Base-by-base conservation (phyloP, 2,888 invertebrate species). In the Noctua janthe region DNA sequence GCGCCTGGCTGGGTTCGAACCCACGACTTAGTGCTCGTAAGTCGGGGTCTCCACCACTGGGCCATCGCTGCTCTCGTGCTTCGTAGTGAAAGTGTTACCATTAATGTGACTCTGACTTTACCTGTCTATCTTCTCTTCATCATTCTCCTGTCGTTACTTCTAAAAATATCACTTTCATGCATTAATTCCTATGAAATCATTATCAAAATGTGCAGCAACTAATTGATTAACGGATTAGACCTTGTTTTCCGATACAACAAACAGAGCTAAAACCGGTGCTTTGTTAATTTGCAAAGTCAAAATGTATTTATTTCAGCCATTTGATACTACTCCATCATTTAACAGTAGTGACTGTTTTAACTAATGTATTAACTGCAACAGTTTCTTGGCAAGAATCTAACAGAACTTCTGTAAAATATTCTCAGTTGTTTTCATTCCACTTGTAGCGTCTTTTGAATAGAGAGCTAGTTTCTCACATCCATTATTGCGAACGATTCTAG, bases 361-460 rank as follows among this genome's bases (percentile, higher is more conserved):
- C 43, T n/a, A 47, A 47, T 47, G 15, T 23, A 39, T 3, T n/a
- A 54, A 54, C n/a, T 54, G 20, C 39, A 62, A 39, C 56, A 39
- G 17, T 75, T 78, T 73, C 73, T 76, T 75, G 67, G 66, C 35
- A 39, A 62, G 23, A n/a, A n/a, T 73, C 20, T 1, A 6, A 43
- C 23, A 51, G 49, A 75, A 66, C 13, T 1, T n/a, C 6, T 35
- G 15, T 20, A 39, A 70, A n/a, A 67, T 70, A 78, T 78, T 76
- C 66, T 23, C 23, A 69, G 3, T 76, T 56, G 49, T 79, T 78
- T 82, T 67, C 7, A 71, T 85, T 74, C 66, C 43, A 82, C 84
- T 84, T 75, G 62, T 67, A 74, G 82, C 35, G 15, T 82, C 72
- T 67, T 64, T 56, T 66, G 47, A 70, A 82, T 54, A 77, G 49